Base-by-base conservation (phyloP, 1,140 invertebrate genomes). In the Eufriesea mexicana region DNA sequence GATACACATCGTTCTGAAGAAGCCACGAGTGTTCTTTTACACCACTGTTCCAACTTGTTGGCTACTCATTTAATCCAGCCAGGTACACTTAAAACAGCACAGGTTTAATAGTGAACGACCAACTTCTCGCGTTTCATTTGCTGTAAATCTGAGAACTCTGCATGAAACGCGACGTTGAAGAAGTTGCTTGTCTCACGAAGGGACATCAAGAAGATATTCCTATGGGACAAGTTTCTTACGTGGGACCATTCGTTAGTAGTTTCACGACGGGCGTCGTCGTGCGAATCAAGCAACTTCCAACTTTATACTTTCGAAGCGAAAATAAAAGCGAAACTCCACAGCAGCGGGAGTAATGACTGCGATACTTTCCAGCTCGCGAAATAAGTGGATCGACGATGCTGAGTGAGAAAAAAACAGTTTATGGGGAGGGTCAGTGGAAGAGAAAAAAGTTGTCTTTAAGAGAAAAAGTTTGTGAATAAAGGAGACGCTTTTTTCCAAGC, bases 221-320 rank as follows among this genome's bases (percentile, higher is more conserved):
- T 75, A 62, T 28, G 45, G 73, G 18, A 45, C 2, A 49, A 75
- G n/a, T 75, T 75, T 49, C 18, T 45, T 28, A 75, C 42, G 47
- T 9, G 57, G 25, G 57, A 9, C 42, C 73, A 75, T 62, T 75
- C 57, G 57, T 49, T 75, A 23, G 23, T 55, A 23, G 25, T 20
- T 20, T 23, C 51, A 35, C 28, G 28, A 18, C n/a, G 67, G 18
- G 20, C 10, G 64, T 45, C 0, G 18, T 16, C 5, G 18, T 64
- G 35, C 28, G 28, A 64, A 64, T 10, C 35, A n/a, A 45, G 0
- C 35, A 66, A 66, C 64, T 66, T n/a, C 0, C 64, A 66, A 23
- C 35, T 66, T 66, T 66, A 23, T 45, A 66, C 35, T 66, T n/a
- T 45, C 64, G 1, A 10, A 45, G 42, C 64, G 35, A 45, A 10